A percentile compares a stretch with the other conserved stretches of the same genome.
These are phyloP conservation scores for Drosophila sulfurigaster DNA, from an alignment of 1,140 invertebrate genomes.

Conservation along the genomic window DNA sequence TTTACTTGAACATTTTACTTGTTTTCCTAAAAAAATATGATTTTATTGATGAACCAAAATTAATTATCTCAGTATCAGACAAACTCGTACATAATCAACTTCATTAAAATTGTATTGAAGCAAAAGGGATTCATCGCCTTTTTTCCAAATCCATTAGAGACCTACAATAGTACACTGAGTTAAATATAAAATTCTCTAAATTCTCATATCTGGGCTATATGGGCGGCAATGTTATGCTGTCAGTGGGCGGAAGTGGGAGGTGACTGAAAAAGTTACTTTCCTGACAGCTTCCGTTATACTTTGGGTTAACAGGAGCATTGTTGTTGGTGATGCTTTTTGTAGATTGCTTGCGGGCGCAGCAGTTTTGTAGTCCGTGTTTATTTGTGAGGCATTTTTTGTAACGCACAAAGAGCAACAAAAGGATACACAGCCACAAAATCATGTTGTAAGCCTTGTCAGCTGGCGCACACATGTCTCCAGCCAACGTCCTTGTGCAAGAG, in stretches of 20 bases:
- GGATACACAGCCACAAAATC: constrained; percentile 76
- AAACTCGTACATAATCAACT: too few species aligned
- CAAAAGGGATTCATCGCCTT: not conserved
- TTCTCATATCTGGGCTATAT: constrained; percentile 28
- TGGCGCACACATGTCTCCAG: constrained; percentile 52
- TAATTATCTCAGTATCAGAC: too few species aligned
- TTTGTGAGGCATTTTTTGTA: constrained; percentile 41
- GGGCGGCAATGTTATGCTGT: constrained; percentile 9
- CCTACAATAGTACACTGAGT: not conserved
- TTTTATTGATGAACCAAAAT: too few species aligned
- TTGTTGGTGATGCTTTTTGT: constrained; percentile 33
- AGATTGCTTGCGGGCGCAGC: constrained; percentile 38
- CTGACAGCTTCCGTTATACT: constrained; percentile 36
- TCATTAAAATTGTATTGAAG: not conserved
- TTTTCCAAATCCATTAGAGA: not conserved
- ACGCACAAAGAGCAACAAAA: constrained; percentile 59
- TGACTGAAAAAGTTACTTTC: constrained; percentile 15
- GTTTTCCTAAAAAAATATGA: too few species aligned
- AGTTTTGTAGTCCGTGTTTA: constrained; percentile 46
- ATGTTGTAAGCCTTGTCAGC: constrained; percentile 80
- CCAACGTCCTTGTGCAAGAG: constrained; percentile 64
- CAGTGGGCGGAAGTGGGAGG: not conserved
- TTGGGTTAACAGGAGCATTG: constrained; percentile 43
- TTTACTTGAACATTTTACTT: too few species aligned
- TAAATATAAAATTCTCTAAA: constrained; percentile 15